Evolutionary conservation across 2,888 invertebrate species (phyloP).

Genomic region (Sclerodermus sp.): DNA sequence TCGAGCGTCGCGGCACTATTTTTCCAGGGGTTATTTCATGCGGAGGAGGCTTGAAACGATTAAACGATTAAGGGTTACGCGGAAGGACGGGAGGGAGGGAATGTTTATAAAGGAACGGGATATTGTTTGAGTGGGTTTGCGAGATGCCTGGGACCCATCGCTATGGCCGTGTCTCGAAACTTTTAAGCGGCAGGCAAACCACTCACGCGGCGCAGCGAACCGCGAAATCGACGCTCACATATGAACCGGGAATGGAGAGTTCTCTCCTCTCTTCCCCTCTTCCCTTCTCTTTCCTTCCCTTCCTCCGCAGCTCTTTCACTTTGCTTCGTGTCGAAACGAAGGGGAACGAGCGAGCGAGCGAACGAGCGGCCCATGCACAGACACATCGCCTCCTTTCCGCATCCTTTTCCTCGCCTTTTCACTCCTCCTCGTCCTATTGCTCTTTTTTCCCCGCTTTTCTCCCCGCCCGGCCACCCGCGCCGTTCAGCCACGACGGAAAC

Average conservation of each 20-base stretch:
- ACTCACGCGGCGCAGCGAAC: constrained; percentile 56
- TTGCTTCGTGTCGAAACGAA: constrained; percentile 5
- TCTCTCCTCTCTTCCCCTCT: constrained; percentile 18
- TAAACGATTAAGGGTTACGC: too few species aligned
- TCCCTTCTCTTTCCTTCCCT: constrained; percentile 21
- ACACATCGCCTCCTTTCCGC: constrained; percentile 22
- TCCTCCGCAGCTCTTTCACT: too few species aligned
- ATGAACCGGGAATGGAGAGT: constrained; percentile 47
- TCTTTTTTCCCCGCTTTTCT: background rate
- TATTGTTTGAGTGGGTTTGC: constrained; percentile 36
- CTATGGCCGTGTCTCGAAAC: constrained; percentile 40
- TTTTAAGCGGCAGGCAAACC: constrained; percentile 46
- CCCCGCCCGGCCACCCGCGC: background rate
- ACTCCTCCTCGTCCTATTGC: background rate
- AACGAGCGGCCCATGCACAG: constrained; percentile 19
- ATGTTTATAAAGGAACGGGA: background rate
- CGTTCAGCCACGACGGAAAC: too few species aligned
- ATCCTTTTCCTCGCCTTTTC: constrained; percentile 23
- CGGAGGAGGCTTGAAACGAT: too few species aligned
- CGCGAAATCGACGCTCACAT: constrained; percentile 58
- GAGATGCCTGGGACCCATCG: constrained; percentile 41
- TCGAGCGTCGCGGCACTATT: too few species aligned
- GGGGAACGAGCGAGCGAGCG: constrained; percentile 5
- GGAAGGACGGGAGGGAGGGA: too few species aligned
- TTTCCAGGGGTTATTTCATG: too few species aligned